Evolutionary conservation across 2,888 invertebrate species (phyloP).

Genomic region (Scaptomyza tumidula): DNA sequence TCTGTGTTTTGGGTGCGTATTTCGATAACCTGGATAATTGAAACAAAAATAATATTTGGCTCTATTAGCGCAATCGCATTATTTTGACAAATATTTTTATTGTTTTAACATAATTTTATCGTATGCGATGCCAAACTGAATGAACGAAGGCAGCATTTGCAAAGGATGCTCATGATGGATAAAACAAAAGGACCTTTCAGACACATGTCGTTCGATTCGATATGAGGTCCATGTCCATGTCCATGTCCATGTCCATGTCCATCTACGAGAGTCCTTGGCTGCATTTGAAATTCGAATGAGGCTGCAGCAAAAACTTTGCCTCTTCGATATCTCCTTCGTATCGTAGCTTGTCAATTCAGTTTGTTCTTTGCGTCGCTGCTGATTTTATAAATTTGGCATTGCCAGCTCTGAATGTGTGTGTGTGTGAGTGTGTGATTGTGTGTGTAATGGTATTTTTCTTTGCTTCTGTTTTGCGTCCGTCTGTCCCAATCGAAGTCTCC

Average conservation of each 20-base stretch:
- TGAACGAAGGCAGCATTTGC: neutral
- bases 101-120: slow-evolving; percentile 82
- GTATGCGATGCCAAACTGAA: slow-evolving; percentile 49
- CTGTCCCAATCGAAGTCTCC: slow-evolving; percentile 56
- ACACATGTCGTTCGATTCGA: slow-evolving; percentile 5
- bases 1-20: slow-evolving; percentile 35
- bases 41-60: slow-evolving; percentile 80
- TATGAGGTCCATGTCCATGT: slow-evolving; percentile 23
- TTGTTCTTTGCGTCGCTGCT: slow-evolving; percentile 52
- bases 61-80: slow-evolving; percentile 82
- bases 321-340: neutral
- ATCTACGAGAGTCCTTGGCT: slow-evolving; percentile 38
- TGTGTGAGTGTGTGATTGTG: slow-evolving; percentile 30
- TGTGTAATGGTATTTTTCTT: slow-evolving; percentile 57
- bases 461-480: slow-evolving; percentile 61
- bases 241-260: slow-evolving; percentile 27
- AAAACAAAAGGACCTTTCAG: slow-evolving; percentile 16
- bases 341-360: neutral
- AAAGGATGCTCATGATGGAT: slow-evolving; percentile 7
- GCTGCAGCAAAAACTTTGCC: slow-evolving; percentile 18
- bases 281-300: slow-evolving; percentile 80
- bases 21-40: slow-evolving; percentile 69
- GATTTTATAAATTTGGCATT: slow-evolving; percentile 73
- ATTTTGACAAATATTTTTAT: slow-evolving; percentile 83
- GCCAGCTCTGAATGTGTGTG: slow-evolving; percentile 38